Conservation (phyloP, 2,797 vertebrate species). For the Melanotaenia parkinsoni region DNA sequence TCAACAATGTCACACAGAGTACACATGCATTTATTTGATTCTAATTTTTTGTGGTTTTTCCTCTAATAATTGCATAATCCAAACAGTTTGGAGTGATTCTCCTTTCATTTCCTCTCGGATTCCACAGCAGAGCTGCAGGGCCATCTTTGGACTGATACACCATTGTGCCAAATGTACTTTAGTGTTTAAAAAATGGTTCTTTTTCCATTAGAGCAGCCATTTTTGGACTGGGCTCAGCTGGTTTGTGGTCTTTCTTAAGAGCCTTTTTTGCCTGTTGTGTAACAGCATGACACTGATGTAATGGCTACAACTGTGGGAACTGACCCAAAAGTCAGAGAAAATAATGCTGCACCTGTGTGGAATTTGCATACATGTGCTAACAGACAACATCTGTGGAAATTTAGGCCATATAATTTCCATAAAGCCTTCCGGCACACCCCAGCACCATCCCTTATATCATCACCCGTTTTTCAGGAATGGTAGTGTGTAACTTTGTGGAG, state of each 20-base stretch:
- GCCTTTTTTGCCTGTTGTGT: slow-evolving; percentile 20
- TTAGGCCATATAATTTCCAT: too few relatives aligned
- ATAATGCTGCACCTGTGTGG: not conserved
- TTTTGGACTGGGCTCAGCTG: slow-evolving; percentile 49
- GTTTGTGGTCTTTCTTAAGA: slow-evolving; percentile 20
- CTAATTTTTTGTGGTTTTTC: not conserved
- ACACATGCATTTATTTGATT: not conserved
- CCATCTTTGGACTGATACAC: slow-evolving; percentile 52
- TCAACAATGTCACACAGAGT: not conserved
- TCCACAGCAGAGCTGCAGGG: slow-evolving; percentile 32
- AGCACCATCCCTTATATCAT: too few relatives aligned
- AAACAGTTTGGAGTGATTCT: not conserved
- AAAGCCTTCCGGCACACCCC: too few relatives aligned
- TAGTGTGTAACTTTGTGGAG: too few relatives aligned
- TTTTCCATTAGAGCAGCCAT: slow-evolving; percentile 36
- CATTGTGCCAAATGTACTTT: slow-evolving; percentile 30
- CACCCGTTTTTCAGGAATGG: too few relatives aligned
- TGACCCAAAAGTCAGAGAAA: not conserved
- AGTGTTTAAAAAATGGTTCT: slow-evolving; percentile 53
- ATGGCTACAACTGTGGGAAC: not conserved
- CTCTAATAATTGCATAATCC: slow-evolving; percentile 25
- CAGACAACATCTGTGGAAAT: not conserved
- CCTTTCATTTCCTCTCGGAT: slow-evolving; percentile 7
- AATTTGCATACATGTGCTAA: not conserved
- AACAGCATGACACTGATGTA: slow-evolving; percentile 3